phyloP scores from a whole-genome alignment of 2,113 vertebrate genomes.

The Xenopus borealis region DNA sequence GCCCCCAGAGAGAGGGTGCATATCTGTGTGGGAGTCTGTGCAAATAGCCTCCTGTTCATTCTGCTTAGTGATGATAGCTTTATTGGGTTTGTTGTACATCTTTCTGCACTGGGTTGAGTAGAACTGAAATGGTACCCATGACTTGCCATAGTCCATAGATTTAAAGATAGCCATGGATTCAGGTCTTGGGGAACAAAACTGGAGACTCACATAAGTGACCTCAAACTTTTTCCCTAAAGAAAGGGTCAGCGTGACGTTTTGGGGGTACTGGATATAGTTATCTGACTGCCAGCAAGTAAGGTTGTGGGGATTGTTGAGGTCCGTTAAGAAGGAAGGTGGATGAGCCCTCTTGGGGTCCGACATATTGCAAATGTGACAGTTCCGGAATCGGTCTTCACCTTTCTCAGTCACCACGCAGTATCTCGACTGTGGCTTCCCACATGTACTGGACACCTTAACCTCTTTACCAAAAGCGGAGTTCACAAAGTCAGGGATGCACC shows the following conservation, averaged over 20 bases:
- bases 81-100: constrained; percentile 89
- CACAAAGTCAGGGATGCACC: constrained; percentile 98
- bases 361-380: constrained; percentile 91
- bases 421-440: constrained; percentile 78
- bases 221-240: constrained; percentile 96
- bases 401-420: constrained; percentile 91
- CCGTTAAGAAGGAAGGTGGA: constrained; percentile 87
- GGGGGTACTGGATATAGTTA: constrained; percentile 86
- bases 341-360: constrained; percentile 86
- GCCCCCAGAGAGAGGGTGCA: constrained; percentile 87
- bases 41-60: constrained; percentile 98
- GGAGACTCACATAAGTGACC: constrained; percentile 96
- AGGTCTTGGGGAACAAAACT: constrained; percentile 93
- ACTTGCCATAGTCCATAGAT: constrained; percentile 97
- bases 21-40: constrained; percentile 94
- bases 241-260: constrained; percentile 88
- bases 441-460: constrained; percentile 90
- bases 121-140: constrained; percentile 95
- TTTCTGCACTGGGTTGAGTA: constrained; percentile 96
- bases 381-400: constrained; percentile 79
- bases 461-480: constrained; percentile 97
- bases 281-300: constrained; percentile 98
- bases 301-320: constrained; percentile 98
- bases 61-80: constrained; percentile 91
- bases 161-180: constrained; percentile 96